Evolutionary conservation across 2,113 vertebrate genomes (phyloP).

Genomic region (Apodemus speciosus): DNA sequence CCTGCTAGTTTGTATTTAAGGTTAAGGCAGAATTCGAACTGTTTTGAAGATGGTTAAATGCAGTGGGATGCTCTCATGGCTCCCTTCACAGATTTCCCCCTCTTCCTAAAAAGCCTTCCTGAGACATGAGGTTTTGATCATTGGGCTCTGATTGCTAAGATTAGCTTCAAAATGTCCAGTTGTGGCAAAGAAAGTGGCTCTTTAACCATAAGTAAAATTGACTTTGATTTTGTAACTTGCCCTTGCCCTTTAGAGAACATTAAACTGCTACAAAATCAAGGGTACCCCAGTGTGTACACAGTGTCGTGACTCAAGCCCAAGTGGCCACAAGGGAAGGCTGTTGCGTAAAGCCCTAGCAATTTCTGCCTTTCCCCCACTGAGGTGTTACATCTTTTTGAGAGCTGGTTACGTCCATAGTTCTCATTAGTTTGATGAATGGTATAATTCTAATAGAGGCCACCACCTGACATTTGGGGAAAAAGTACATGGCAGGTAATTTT

Average conservation of each 20-base stretch:
- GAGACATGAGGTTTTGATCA: background rate
- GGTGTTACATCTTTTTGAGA: conserved; percentile 63
- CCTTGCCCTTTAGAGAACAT: background rate
- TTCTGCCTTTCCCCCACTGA: background rate
- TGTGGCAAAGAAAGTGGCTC: background rate
- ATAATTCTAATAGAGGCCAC: conserved; percentile 76
- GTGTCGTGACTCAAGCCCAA: background rate
- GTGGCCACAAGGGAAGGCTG: background rate
- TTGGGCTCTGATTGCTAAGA: background rate
- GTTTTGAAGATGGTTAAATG: background rate
- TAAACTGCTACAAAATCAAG: background rate
- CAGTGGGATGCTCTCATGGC: background rate
- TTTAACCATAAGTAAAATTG: conserved; percentile 9
- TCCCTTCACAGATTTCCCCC: background rate
- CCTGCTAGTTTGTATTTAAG: background rate
- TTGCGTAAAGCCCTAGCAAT: background rate
- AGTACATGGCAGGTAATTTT: conserved; percentile 80
- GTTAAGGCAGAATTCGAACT: background rate
- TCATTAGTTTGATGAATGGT: conserved; percentile 82
- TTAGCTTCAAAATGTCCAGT: background rate
- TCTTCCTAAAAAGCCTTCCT: background rate
- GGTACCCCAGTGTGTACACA: background rate
- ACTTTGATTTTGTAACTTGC: conserved; percentile 18
- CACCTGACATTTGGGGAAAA: conserved; percentile 76
- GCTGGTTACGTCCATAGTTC: conserved; percentile 54